phyloP scores from a whole-genome alignment of 2,888 invertebrate genomes.

The Lepidochitona cinerea region DNA sequence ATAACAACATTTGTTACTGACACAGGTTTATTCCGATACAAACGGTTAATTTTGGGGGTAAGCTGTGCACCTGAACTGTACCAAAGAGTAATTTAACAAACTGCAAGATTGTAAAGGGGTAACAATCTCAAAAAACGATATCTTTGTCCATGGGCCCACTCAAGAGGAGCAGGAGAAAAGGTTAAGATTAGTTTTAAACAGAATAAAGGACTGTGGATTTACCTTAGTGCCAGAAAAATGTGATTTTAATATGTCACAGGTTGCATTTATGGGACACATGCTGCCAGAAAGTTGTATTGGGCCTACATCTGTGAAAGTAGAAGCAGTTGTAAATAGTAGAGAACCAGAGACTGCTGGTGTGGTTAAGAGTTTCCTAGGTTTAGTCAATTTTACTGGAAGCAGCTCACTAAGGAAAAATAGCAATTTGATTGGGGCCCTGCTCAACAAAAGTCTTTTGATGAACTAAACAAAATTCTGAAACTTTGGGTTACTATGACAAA shows the following conservation, averaged over 20 bases:
- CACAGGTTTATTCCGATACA: slow-evolving; percentile 13
- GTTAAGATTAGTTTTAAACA: slow-evolving; percentile 23
- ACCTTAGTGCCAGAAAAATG: slow-evolving; percentile 38
- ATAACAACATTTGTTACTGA: slow-evolving; percentile 22
- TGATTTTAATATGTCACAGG: slow-evolving; percentile 29
- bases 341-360: slow-evolving; percentile 17
- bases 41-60: slow-evolving; percentile 14
- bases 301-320: slow-evolving; percentile 14
- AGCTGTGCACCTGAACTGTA: too few relatives aligned
- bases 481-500: slow-evolving; percentile 19
- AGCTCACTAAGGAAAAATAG: neutral
- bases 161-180: slow-evolving; percentile 29
- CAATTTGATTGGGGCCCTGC: neutral
- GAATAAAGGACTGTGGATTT: slow-evolving; percentile 25
- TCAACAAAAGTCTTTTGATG: slow-evolving; percentile 14
- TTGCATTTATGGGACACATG: slow-evolving; percentile 19
- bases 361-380: slow-evolving; percentile 17
- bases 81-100: too few relatives aligned
- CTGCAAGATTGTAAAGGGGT: too few relatives aligned
- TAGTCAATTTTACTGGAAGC: slow-evolving; percentile 13
- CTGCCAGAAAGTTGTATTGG: slow-evolving; percentile 18
- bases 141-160: slow-evolving; percentile 32
- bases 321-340: slow-evolving; percentile 16
- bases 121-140: too few relatives aligned
- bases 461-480: slow-evolving; percentile 19